A percentile compares a stretch with the other conserved stretches of the same genome.
phyloP scores from a whole-genome alignment of 2,113 vertebrate species.

The Bubo blakistoni region DNA sequence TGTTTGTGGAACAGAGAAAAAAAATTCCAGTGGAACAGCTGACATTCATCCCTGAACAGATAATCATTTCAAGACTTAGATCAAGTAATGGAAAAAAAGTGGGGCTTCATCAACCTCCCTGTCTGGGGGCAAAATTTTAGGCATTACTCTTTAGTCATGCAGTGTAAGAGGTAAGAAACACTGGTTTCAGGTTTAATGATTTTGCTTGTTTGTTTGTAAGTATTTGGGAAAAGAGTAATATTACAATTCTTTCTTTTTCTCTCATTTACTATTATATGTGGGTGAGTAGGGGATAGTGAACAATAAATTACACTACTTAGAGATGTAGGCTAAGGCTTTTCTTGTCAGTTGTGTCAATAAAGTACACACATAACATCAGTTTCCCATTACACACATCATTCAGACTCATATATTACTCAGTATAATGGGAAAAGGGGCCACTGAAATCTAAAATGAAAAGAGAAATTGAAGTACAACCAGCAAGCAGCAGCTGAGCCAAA shows the following conservation, averaged over 20 bases:
- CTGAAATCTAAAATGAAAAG: conserved; percentile 69
- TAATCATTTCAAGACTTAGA: background rate
- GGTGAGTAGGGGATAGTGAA: conserved; percentile 52
- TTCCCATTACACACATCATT: conserved; percentile 73
- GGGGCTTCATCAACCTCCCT: background rate
- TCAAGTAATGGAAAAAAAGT: background rate
- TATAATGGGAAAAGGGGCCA: conserved; percentile 65
- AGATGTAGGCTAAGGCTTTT: conserved; percentile 52
- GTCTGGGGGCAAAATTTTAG: background rate
- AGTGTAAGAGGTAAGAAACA: background rate
- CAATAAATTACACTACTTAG: conserved; percentile 72
- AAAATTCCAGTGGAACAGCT: background rate
- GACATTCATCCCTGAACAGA: background rate
- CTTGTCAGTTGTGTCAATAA: conserved; percentile 70
- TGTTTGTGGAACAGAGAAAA: background rate
- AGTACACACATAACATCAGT: conserved; percentile 69
- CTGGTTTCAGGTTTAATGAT: conserved; percentile 24
- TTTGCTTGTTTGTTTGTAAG: background rate
- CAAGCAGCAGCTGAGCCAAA: conserved; percentile 49
- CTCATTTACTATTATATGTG: conserved; percentile 62
- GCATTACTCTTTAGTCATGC: background rate
- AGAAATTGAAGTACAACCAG: conserved; percentile 70
- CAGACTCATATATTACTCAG: conserved; percentile 71
- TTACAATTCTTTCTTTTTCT: conserved; percentile 52
- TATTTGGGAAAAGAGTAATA: conserved; percentile 38